These are phyloP conservation scores for Onychomys torridus DNA, from an alignment of 2,797 vertebrate species.

Conservation along the genomic window DNA sequence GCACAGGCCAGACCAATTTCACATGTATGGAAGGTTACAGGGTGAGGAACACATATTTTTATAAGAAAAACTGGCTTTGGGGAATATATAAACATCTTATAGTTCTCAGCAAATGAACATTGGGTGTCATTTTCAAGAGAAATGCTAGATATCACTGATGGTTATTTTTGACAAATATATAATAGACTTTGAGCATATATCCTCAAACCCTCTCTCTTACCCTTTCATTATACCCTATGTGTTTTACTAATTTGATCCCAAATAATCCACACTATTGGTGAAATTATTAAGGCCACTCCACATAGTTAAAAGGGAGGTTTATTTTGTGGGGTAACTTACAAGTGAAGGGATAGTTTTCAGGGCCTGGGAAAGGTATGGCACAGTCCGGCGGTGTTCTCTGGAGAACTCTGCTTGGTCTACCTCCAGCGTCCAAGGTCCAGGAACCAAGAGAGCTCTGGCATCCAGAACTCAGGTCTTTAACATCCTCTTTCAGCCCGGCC, in stretches of 20 bases:
- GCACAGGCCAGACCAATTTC: not conserved
- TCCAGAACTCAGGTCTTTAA: no score
- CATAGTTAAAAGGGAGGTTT: no score
- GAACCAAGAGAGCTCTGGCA: no score
- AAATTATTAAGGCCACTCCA: no score
- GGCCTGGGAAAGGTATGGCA: no score
- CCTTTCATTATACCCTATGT: not conserved
- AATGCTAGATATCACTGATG: constrained; percentile 36
- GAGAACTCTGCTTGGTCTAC: no score
- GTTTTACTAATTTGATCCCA: constrained; percentile 45
- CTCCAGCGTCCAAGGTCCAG: no score
- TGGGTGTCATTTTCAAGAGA: constrained; percentile 19
- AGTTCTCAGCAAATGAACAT: not conserved
- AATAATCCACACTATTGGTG: not conserved
- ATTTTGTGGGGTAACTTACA: no score
- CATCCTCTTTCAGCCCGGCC: no score
- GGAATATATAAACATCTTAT: not conserved
- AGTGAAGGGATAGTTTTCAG: no score
- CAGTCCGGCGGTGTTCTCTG: no score
- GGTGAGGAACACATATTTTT: not conserved
- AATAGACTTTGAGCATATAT: not conserved
- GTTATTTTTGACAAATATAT: not conserved
- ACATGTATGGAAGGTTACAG: not conserved
- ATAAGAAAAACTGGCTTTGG: not conserved
- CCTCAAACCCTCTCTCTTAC: not conserved